phyloP scores from a whole-genome alignment of 2,113 vertebrate species.

The Corythoichthys intestinalis region DNA sequence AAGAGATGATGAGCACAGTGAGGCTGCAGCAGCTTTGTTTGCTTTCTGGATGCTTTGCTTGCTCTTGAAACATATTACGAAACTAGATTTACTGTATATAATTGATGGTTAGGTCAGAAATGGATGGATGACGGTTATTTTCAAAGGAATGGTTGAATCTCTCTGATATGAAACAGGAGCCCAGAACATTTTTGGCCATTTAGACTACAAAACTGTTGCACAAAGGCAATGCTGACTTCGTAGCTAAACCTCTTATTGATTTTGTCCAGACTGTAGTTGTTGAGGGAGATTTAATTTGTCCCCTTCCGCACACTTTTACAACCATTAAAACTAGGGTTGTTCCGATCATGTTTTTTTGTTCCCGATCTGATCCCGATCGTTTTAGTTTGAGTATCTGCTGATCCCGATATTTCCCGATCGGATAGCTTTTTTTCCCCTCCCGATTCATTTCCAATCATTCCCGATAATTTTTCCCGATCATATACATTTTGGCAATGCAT shows the following conservation, averaged over 20 bases:
- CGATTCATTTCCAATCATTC: too few relatives aligned
- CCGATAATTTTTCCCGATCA: too few relatives aligned
- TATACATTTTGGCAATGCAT: too few relatives aligned
- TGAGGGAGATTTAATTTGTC: not conserved
- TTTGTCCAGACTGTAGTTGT: not conserved
- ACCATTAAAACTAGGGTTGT: too few relatives aligned
- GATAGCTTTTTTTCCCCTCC: too few relatives aligned
- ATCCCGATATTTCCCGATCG: too few relatives aligned
- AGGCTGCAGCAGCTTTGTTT: conserved; percentile 20
- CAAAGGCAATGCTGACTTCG: not conserved
- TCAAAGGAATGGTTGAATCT: not conserved
- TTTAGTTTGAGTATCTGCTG: too few relatives aligned
- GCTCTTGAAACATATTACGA: not conserved
- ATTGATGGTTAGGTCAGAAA: not conserved
- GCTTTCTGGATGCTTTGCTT: not conserved
- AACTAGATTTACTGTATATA: not conserved
- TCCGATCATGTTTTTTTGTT: too few relatives aligned
- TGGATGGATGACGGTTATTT: not conserved
- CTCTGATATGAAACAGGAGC: not conserved
- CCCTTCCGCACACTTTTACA: too few relatives aligned
- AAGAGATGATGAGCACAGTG: conserved; percentile 8
- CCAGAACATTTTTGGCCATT: not conserved
- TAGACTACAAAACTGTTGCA: not conserved
- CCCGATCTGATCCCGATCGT: too few relatives aligned
- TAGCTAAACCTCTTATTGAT: not conserved